Base-by-base conservation (phyloP, 2,888 invertebrate genomes). In the Heliconius charithonia region DNA sequence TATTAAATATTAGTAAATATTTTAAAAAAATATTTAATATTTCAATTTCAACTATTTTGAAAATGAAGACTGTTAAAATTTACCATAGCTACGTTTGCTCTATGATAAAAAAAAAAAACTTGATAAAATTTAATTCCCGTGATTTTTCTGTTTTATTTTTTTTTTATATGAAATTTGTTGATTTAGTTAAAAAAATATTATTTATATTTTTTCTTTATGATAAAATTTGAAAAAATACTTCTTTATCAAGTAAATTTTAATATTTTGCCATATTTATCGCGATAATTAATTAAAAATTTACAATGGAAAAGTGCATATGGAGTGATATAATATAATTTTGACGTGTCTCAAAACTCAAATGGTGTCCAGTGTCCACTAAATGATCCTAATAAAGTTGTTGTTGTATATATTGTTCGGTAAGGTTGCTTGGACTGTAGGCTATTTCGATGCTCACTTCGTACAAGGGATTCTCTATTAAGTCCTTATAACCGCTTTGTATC, bases 391-490 rank as follows among this genome's bases (percentile, higher is more conserved):
- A 86, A 89, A 83, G 32, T 90, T 90, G 92, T 92, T 91, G 86
- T 87, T 93, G 92, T 93, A 93, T 84, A 93, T 93, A 93, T 90
- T 90, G 89, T 85, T 89, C 85, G 83, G 85, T 90, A 90, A 93
- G 90, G 86, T 90, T 87, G 94, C 94, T 93, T 94, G 90, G 89
- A 89, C 83, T 86, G 91, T 93, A 93, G 92, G 89, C 91, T 93
- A 92, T 88, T 90, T 90, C 89, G 89, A 92, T 93, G 94, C 94
- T 94, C 94, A 94, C 91, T 93, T 91, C 90, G 89, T 92, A 93
- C 93, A 94, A 94, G 93, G 93, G 92, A 93, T 92, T 90, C 91
- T 92, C 89, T 91, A 88, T 88, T 93, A 94, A 93, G 94, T 92
- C 94, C 93, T 93, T 89, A 90, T 91, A 89, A 91, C 89, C 87